Base-by-base conservation (phyloP, 2,888 invertebrate species). In the Zaprionus obscuricornis region DNA sequence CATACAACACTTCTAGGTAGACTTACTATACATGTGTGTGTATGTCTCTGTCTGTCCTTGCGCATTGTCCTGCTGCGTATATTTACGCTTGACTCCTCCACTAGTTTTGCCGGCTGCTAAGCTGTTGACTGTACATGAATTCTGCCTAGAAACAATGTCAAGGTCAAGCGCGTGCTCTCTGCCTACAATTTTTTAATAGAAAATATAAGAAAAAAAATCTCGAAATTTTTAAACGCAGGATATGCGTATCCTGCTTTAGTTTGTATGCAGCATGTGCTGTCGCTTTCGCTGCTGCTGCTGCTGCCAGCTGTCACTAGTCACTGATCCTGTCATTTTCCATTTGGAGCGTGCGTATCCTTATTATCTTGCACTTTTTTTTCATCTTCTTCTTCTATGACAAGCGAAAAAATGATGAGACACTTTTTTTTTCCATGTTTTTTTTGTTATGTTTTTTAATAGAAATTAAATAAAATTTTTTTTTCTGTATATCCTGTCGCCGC, bases 131-230 rank as follows among this genome's bases (percentile, higher is more conserved):
- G 24, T 16, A 13, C 43, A 33, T 31, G 56, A 29, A 49, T 55
- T 42, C 33, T 49, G 42, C 52, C 72, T 77, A 81, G 75, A 55
- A 59, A 59, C 66, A 68, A 75, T 82, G 78, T 82, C 78, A 79
- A 79, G 78, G 78, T 79, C 78, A 79, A 82, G 78, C 78, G 52
- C 71, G 78, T 75, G 82, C 73, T 70, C 46, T 40, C 54, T 56
- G 65, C 60, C 10, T 14, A 46, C 40, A 22, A 59, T 81, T 84
- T 83, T 81, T 81, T 84, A 83, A 84, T 81, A 73, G 77, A 75
- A 66, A 74, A 81, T 81, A 83, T 84, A 83, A 84, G 77, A 73
- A 75, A 75, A 66, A 74, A 81, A 83, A 81, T 81, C 77, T 83
- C 49, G 59, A 54, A 68, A 49, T 62, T 79, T n/a, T 73, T 56